Base-by-base conservation (phyloP, 1,140 invertebrate species). In the Diabrotica virgifera region DNA sequence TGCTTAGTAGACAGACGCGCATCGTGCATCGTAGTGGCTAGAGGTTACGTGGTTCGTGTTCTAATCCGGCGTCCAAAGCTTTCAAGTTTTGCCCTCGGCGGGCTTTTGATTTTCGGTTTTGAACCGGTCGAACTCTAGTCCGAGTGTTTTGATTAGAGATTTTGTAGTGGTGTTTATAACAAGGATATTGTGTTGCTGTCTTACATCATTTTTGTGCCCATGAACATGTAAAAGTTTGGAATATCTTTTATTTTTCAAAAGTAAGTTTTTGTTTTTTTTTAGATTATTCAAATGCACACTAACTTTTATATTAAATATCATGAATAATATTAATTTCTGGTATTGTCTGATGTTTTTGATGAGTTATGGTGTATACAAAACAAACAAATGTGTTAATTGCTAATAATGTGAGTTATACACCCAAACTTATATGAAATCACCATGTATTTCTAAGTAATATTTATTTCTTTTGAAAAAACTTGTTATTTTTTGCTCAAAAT, bases 11-110 rank as follows among this genome's bases (percentile, higher is more conserved):
- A 10, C n/a, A 8, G 40, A 46, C 40, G 40, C 40, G 40, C n/a
- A 46, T 46, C 24, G 24, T 24, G 40, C n/a, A 46, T 46, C 24
- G 24, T 24, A 24, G 24, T 24, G 40, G 40, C 8, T 46, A 3
- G 40, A 46, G 24, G 24, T n/a, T 11, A 46, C 6, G 6, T 46
- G 36, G 36, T 62, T 62, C 60, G 60, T 62, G 53, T 46, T 38
- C 60, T 53, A 62, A 36, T 50, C 35, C 54, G 9, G 35, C 60
- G 60, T 53, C 38, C n/a, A 62, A 54, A 62, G 60, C 60, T 62
- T 62, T 12, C 2, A 5, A 36, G 56, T 36, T 36, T 46, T 10
- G 40, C 40, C 40, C 6, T 46, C 40, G 40, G 40, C 40, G 40
- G 2, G 8, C 8, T 46, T 46, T n/a, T 3, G 40, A 10, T 8